Evolutionary conservation across 2,888 invertebrate genomes (phyloP), one percentile per base, ranked within the genome.

Genomic region (Noctua pronuba): DNA sequence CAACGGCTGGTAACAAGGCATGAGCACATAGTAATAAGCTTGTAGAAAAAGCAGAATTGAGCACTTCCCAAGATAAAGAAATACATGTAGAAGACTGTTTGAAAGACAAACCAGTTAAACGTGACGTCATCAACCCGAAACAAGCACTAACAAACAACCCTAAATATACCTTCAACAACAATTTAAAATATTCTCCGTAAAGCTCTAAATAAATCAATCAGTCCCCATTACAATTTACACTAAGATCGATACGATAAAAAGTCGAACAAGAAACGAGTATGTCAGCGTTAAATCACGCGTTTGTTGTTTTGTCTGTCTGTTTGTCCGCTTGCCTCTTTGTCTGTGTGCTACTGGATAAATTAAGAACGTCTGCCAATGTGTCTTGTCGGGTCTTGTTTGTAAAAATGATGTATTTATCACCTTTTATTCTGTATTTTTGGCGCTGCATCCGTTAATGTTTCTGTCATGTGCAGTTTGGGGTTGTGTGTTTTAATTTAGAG

Each of bases 281-380:
- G 92, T 92, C 92, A 89, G 86, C 90, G 89, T 89, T 93, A 93
- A 96, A 96, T 96, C 96, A 95, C 95, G 93, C 92, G 91, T 83
- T 91, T 90, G 91, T 86, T 77, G 83, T 91, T 87, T 87, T 89
- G 88, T 81, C 74, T 79, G 86, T 91, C 80, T 92, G 87, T 90
- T 90, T 92, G 88, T 81, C 18, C 67, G 80, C 79, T 88, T 89
- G 89, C 83, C 88, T 79, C 82, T 87, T 85, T 82, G 83, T 88
- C 82, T 86, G 86, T 85, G 85, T 82, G 75, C 69, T 86, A 83
- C 73, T 71, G 80, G 76, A 87, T 92, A 91, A 91, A 91, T 92
- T 92, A 88, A 88, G 90, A 88, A 89, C 86, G 89, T 89, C 90
- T 90, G 88, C 79, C 86, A 84, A 86, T 87, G 86, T 80, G 74